Evolutionary conservation across 2,888 invertebrate genomes (phyloP), one percentile per base, ranked within the genome.

Genomic region (Chloromyia formosa): DNA sequence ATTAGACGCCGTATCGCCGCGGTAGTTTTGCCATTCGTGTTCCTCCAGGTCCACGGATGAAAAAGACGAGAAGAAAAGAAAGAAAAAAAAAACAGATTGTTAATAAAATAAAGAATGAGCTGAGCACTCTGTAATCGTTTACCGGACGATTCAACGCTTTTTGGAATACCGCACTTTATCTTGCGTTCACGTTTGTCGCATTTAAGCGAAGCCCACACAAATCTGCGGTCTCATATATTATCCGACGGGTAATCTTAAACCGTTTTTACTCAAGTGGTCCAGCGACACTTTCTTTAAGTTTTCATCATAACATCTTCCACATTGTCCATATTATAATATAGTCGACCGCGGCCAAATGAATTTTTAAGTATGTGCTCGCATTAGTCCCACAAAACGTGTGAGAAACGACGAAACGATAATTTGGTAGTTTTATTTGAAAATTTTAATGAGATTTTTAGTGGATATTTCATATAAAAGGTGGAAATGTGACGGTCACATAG

Each of bases 141-240:
- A 56, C 58, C 35, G 42, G 22, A 56, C 71, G 54, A 71, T 71
- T 71, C 71, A 58, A 71, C 56, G 71, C 56, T 56, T 66, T 66
- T 45, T 66, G 49, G 66, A 35, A 66, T 40, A 71, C 71, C 71
- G 71, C 71, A 58, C 18, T 71, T 71, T 58, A 58, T 58, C 58
- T 66, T 56, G 71, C 56, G 53, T 71, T 35, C 40, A 71, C 56
- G 56, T 71, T 71, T 71, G 71, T 58, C 58, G 71, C 71, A 58
- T 71, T 71, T 40, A 71, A 22, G 56, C 56, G 71, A 71, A 71
- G 71, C 71, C 71, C 71, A 71, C 71, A 71, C 71, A 71, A 71
- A 58, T 71, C 71, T 71, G 71, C 71, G 71, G 71, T 71, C 71
- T 71, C 71, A 71, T 71, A 71, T 71, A 56, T 71, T 71, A 71